Evolutionary conservation across 1,140 invertebrate genomes (phyloP).

Genomic region (Mactra quadrangularis): DNA sequence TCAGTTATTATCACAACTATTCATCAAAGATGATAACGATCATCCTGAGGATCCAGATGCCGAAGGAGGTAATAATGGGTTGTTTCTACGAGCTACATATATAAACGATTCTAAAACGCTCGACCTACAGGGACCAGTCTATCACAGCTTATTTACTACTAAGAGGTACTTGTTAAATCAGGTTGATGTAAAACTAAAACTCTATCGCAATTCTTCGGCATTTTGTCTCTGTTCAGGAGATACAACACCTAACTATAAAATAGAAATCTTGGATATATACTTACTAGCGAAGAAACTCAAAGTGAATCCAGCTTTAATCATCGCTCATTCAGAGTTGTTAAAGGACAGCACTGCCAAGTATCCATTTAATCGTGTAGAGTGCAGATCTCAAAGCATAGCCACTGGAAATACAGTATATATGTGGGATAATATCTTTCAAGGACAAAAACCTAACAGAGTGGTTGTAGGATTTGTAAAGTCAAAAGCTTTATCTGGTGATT

Average conservation of each 20-base stretch:
- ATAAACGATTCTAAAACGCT: constrained; percentile 2
- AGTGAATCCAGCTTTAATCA: constrained; percentile 40
- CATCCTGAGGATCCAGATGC: constrained; percentile 27
- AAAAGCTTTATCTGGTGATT: constrained; percentile 13
- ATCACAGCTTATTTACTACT: constrained; percentile 57
- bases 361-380: constrained; percentile 15
- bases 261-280: constrained; percentile 31
- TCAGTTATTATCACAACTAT: constrained; percentile 44
- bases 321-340: constrained; percentile 25
- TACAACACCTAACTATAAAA: constrained; percentile 6
- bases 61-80: constrained; percentile 13
- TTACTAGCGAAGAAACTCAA: constrained; percentile 20
- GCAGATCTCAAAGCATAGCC: constrained; percentile 34
- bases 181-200: constrained; percentile 51
- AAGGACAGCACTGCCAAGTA: constrained; percentile 24
- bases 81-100: background rate
- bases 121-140: constrained; percentile 51
- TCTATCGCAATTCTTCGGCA: constrained; percentile 1
- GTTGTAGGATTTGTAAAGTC: constrained; percentile 20
- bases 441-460: constrained; percentile 14
- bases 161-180: constrained; percentile 46
- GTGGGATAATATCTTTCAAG: constrained; percentile 54
- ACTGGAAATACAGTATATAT: constrained; percentile 32
- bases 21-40: constrained; percentile 31
- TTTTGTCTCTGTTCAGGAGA: constrained; percentile 26